These are phyloP conservation scores for Eciton burchellii DNA, from an alignment of 1,140 invertebrate genomes.

Conservation along the genomic window DNA sequence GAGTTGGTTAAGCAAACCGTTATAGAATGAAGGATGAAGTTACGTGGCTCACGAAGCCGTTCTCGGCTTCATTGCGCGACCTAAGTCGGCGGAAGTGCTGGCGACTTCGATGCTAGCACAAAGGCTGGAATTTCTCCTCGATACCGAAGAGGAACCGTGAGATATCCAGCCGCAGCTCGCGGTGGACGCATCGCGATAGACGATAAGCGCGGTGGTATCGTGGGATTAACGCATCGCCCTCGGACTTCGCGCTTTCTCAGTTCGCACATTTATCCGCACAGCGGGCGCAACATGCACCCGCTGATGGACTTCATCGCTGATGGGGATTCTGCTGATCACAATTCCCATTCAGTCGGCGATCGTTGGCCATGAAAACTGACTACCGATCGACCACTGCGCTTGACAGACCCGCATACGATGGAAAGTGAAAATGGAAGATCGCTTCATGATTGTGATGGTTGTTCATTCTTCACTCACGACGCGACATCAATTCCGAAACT, in stretches of 20 bases:
- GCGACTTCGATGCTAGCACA: conserved; percentile 57
- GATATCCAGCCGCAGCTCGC: conserved; percentile 38
- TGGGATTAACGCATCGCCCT: conserved; percentile 72
- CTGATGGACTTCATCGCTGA: conserved; percentile 3
- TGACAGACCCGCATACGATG: neutral
- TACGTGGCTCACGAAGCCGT: conserved; percentile 1
- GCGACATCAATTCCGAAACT: neutral
- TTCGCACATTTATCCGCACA: neutral
- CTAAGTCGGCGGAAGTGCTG: conserved; percentile 66
- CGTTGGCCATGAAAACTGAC: conserved; percentile 29
- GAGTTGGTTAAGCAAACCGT: too few species aligned
- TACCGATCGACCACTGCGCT: neutral
- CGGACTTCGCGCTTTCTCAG: conserved; percentile 55
- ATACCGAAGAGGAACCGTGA: conserved; percentile 20
- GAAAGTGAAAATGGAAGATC: neutral
- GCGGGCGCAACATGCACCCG: neutral
- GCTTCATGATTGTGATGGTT: neutral
- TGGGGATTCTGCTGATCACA: conserved; percentile 50
- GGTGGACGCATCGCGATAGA: conserved; percentile 65
- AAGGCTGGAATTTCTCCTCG: conserved; percentile 27
- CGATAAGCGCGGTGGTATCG: conserved; percentile 70
- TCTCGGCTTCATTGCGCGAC: conserved; percentile 67
- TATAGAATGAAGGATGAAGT: too few species aligned
- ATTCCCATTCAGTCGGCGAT: conserved; percentile 25
- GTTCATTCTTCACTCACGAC: too few species aligned